Evolutionary conservation across 53 echinoderm and acorn worm species (phyloP).

Genomic region (Astropecten irregularis): DNA sequence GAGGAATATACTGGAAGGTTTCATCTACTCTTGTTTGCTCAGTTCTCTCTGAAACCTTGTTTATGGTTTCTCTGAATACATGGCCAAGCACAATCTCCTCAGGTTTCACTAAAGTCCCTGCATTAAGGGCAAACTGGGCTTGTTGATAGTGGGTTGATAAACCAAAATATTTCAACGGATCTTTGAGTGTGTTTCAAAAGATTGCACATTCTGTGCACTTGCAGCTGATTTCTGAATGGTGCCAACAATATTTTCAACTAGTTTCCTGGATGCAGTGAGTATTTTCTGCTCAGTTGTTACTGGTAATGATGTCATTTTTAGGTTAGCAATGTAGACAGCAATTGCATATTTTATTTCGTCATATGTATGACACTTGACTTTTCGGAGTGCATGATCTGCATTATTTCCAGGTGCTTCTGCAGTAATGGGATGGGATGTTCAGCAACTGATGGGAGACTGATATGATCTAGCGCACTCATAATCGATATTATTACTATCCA

Average conservation of each 20-base stretch:
- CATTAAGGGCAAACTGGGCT: background rate
- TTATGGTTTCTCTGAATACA: background rate
- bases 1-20: conserved; percentile 55
- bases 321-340: background rate
- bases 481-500: background rate
- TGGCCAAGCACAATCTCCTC: background rate
- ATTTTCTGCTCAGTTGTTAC: conserved; percentile 5
- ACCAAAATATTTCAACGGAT: background rate
- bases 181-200: background rate
- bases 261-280: background rate
- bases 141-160: conserved; percentile 33
- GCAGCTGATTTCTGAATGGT: background rate
- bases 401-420: background rate
- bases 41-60: conserved; percentile 5
- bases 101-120: conserved; percentile 14
- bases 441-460: too few species aligned
- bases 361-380: background rate
- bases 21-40: conserved; percentile 7
- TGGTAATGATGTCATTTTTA: conserved; percentile 7
- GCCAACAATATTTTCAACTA: background rate
- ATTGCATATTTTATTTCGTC: background rate
- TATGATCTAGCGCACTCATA: too few species aligned
- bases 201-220: background rate
- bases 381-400: background rate
- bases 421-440: too few species aligned